Evolutionary conservation across 2,113 vertebrate species (phyloP), one percentile per base, ranked within the genome.

Genomic region (Anseranas semipalmata): DNA sequence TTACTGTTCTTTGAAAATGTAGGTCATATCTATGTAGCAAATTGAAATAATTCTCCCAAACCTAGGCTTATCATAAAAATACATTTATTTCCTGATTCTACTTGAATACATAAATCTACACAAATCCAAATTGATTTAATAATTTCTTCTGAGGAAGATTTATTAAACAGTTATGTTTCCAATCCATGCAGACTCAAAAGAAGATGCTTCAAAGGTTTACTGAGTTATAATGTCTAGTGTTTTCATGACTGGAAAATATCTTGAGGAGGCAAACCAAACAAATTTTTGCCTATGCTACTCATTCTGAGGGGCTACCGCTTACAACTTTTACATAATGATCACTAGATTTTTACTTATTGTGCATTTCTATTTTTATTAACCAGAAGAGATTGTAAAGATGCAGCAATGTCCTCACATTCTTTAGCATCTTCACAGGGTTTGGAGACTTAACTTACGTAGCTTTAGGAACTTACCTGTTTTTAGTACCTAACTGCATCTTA

Each of bases 31-130:
- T 74, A 43, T 75, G 52, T 56, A 80, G 37, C 35, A 94, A 93
- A 80, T 92, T 85, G 71, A 81, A 93, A 90, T 90, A 96, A 96
- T 97, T 67, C 63, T 79, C 39, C 67, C 63, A 93, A 88, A 88
- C 27, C 28, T 15, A 63, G 82, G 33, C 18, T 78, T 78, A 94
- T 67, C 28, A 90, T 94, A 94, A 95, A 91, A 96, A 94, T 94
- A 60, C 68, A 90, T 90, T 93, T 94, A 92, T 71, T 89, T 74
- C 41, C 25, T 60, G 33, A 65, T 93, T 91, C 32, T 94, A 8
- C 72, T 83, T 90, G 45, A 94, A 89, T 93, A 82, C 72, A 67
- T 89, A 87, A 59, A 74, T 78, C 59, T 74, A 68, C n/a, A 63
- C n/a, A 91, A 96, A 89, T 74, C 35, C 33, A 77, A 89, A 90